Percentiles rank a stretch among this genome's conserved stretches.
phyloP scores from a whole-genome alignment of 1,140 invertebrate genomes.

The Pseudomyrmex sp. region DNA sequence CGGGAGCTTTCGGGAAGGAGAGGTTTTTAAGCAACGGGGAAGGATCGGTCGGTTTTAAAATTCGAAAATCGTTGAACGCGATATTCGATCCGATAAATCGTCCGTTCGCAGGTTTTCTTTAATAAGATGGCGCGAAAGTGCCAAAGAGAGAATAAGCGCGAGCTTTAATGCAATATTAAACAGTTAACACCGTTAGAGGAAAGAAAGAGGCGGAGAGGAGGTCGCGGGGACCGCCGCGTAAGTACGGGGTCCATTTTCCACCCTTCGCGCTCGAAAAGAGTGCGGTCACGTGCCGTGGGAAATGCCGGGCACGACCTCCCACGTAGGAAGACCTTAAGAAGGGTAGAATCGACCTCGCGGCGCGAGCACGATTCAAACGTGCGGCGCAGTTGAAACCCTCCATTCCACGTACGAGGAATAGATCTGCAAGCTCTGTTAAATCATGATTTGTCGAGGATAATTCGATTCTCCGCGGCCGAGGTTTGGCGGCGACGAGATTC shows the following conservation, averaged over 20 bases:
- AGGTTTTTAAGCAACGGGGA: constrained; percentile 21
- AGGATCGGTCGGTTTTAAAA: constrained; percentile 26
- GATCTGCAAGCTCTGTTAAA: constrained; percentile 74
- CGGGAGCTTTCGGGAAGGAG: constrained; percentile 16
- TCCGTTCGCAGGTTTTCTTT: constrained; percentile 34
- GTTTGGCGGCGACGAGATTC: constrained; percentile 48
- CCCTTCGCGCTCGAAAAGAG: constrained; percentile 54
- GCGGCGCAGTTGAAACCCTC: constrained; percentile 41
- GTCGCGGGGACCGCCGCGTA: constrained; percentile 45
- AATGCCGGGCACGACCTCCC: constrained; percentile 73
- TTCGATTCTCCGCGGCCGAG: constrained; percentile 58
- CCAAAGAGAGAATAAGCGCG: constrained; percentile 71
- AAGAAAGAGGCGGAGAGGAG: not conserved
- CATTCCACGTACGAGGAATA: constrained; percentile 71
- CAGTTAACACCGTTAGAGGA: constrained; percentile 9
- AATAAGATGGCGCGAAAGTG: not conserved
- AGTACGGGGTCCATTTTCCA: constrained; percentile 71
- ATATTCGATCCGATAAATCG: constrained; percentile 32
- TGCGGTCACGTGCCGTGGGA: constrained; percentile 74
- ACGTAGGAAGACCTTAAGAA: constrained; percentile 65
- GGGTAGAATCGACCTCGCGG: constrained; percentile 50
- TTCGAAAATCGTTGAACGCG: constrained; percentile 57
- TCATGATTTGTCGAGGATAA: constrained; percentile 68
- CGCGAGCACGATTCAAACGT: constrained; percentile 13
- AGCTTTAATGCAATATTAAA: constrained; percentile 80